Evolutionary conservation across 2,797 vertebrate species (phyloP).

Genomic region (Petrocephalus schoutedeni): DNA sequence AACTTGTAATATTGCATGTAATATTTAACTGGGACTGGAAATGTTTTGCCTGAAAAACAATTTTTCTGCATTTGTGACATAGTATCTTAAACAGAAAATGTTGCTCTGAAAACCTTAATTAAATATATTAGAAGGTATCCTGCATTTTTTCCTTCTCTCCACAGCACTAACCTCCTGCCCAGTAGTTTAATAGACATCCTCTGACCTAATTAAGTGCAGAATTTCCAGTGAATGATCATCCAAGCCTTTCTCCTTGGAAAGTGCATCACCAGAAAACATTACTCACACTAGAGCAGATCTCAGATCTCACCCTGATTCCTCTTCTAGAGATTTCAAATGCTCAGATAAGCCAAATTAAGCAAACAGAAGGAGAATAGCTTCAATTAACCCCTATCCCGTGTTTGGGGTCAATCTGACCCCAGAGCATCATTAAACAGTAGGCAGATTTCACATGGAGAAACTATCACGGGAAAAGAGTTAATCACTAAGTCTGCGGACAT

Average conservation of each 20-base stretch:
- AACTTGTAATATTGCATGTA: not conserved
- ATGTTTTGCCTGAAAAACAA: not conserved
- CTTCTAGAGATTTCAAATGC: not conserved
- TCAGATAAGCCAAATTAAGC: not conserved
- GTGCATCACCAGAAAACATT: not conserved
- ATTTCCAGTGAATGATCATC: not conserved
- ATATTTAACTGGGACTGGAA: not conserved
- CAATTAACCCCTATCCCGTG: not conserved
- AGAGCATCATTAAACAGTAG: too few relatives aligned
- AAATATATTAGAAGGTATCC: not conserved
- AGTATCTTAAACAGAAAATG: not conserved
- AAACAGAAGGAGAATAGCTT: not conserved
- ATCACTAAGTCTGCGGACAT: not conserved
- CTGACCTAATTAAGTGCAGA: not conserved
- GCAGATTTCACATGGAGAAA: too few relatives aligned
- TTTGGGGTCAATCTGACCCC: too few relatives aligned
- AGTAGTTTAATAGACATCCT: not conserved
- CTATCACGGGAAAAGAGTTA: not conserved
- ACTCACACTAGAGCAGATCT: not conserved
- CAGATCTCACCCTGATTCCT: not conserved
- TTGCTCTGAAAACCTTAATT: not conserved
- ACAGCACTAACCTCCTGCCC: not conserved
- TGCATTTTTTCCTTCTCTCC: not conserved
- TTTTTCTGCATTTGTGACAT: not conserved
- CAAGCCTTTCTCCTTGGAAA: not conserved